A percentile compares a stretch with the other conserved stretches of the same genome.
Evolutionary conservation across 2,113 vertebrate genomes (phyloP).

Genomic region (Calidris pygmaea): DNA sequence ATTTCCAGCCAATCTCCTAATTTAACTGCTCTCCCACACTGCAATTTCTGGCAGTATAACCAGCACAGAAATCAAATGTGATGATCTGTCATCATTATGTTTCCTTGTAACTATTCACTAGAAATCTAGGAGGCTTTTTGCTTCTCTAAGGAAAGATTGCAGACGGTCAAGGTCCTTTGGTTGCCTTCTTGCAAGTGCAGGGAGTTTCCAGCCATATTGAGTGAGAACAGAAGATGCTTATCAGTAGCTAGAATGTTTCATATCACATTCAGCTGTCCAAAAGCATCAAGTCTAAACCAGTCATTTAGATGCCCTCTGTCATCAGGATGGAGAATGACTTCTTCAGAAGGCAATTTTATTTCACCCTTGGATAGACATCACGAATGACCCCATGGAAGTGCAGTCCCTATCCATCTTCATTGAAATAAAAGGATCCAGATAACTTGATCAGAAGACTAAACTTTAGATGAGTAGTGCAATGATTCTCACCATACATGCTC

Average conservation of each 20-base stretch:
- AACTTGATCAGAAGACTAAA: neutral
- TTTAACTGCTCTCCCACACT: neutral
- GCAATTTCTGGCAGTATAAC: neutral
- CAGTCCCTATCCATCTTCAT: neutral
- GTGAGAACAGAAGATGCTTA: neutral
- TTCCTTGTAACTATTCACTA: neutral
- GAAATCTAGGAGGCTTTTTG: neutral
- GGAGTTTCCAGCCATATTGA: neutral
- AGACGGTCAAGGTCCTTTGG: neutral
- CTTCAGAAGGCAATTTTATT: neutral
- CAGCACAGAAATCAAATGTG: neutral
- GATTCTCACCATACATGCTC: neutral
- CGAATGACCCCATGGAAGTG: neutral
- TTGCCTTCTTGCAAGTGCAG: neutral
- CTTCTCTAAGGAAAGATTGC: neutral
- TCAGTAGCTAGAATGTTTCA: neutral
- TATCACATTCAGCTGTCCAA: neutral
- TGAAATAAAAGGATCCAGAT: neutral
- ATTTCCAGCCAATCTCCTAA: slow-evolving; percentile 2
- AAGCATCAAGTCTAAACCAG: neutral
- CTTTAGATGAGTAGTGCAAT: neutral
- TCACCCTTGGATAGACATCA: neutral
- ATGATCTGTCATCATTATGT: neutral
- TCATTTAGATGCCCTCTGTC: neutral
- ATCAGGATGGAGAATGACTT: neutral